Base-by-base conservation (phyloP, 30 jellyfish, hydroid and myxozoan species). In the Turritopsis rubra region DNA sequence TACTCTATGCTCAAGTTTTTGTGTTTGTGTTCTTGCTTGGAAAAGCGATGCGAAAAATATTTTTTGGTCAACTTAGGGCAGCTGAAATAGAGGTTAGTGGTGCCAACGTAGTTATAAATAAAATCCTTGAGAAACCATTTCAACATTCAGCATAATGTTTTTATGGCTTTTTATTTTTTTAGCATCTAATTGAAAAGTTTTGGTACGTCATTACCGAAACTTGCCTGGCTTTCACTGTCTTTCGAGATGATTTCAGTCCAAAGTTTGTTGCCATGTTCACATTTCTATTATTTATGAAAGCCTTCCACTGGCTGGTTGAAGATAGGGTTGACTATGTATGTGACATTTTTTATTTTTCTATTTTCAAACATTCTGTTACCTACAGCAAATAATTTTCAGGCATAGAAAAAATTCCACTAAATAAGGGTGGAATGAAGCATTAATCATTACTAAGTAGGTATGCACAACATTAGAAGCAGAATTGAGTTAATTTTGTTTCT, bases 141-240 rank as follows among this genome's bases (percentile, higher is more conserved):
- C n/a, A n/a, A n/a, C n/a, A n/a, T n/a, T n/a, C n/a, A n/a, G n/a
- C n/a, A n/a, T n/a, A n/a, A n/a, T n/a, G n/a, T n/a, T n/a, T n/a
- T n/a, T n/a, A n/a, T n/a, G n/a, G n/a, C n/a, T n/a, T n/a, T n/a
- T n/a, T n/a, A n/a, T n/a, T 41, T 75, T 75, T 65, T 24, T 54
- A 93, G 99, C 96, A 93, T 83, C 92, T 93, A 1, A 93, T 89
- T 84, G 99, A 93, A 72, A 31, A 96, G 73, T 89, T 94, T 41
- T 93, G 99, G 99, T 93, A 88, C 85, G 99, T 96, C 21, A 90
- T 93, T 5, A 93, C 99, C 52, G 99, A 93, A 41, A 93, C 97
- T 41, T 93, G 96, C 75, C 77, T 93, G 86, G 99, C 99, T 21
- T 88, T 93, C 65, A 89, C 99, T 52, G 99, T 93, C 26, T 93